Evolutionary conservation across 2,797 vertebrate genomes (phyloP).

Genomic region (Amblyopsis hoosieri): DNA sequence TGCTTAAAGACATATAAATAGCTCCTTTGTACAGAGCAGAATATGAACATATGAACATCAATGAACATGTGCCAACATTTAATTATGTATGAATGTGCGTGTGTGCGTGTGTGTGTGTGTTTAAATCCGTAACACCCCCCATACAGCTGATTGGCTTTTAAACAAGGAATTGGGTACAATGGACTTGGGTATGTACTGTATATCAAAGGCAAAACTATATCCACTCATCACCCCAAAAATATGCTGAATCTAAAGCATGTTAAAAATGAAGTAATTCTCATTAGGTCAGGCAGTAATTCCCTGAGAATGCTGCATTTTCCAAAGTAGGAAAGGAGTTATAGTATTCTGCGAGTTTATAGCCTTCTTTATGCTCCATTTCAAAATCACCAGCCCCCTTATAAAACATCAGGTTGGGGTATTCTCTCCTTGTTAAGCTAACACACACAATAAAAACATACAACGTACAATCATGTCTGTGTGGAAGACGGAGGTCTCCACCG

Average conservation of each 20-base stretch:
- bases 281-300: conserved; percentile 43
- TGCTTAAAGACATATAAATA: conserved; percentile 54
- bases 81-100: conserved; percentile 18
- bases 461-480: conserved; percentile 31
- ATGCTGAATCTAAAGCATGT: conserved; percentile 15
- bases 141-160: conserved; percentile 38
- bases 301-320: conserved; percentile 34
- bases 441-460: conserved; percentile 40
- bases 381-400: conserved; percentile 19
- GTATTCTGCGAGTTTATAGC: conserved; percentile 29
- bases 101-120: conserved; percentile 1
- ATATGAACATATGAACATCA: conserved; percentile 61
- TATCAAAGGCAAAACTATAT: conserved; percentile 28
- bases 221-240: conserved; percentile 28
- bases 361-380: conserved; percentile 18
- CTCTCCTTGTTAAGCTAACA: conserved; percentile 30
- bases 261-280: conserved; percentile 37
- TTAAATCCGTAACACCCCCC: conserved; percentile 30
- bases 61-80: conserved; percentile 49
- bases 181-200: conserved; percentile 27
- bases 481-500: conserved; percentile 42
- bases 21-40: conserved; percentile 45
- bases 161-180: conserved; percentile 32
- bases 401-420: conserved; percentile 29
- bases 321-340: conserved; percentile 23